These are phyloP conservation scores for Papilio polytes DNA, from an alignment of 1,140 invertebrate genomes.

Conservation along the genomic window DNA sequence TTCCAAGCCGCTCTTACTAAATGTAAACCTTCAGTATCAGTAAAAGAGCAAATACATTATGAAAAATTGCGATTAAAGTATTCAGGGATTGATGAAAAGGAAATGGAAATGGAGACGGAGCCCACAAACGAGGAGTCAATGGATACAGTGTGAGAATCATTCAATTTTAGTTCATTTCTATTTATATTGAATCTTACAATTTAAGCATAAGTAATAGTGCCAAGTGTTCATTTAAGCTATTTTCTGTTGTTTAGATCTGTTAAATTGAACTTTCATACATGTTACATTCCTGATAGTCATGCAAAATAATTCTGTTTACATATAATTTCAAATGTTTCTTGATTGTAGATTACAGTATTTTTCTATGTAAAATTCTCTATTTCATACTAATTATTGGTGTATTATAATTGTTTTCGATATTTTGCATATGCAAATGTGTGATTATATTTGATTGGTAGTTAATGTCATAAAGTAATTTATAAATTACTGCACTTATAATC, in stretches of 20 bases:
- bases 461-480: conserved; percentile 52
- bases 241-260: conserved; percentile 32
- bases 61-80: conserved; percentile 85
- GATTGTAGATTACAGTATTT: background rate
- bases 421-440: conserved; percentile 41
- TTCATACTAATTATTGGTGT: conserved; percentile 21
- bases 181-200: conserved; percentile 47
- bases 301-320: background rate
- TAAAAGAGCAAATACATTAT: conserved; percentile 87
- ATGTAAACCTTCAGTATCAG: conserved; percentile 91
- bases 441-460: conserved; percentile 46
- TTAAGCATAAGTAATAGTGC: conserved; percentile 57
- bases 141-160: conserved; percentile 77
- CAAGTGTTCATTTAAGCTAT: conserved; percentile 47
- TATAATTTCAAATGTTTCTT: conserved; percentile 23
- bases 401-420: conserved; percentile 32
- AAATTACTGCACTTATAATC: conserved; percentile 48
- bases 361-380: conserved; percentile 1
- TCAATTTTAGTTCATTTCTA: conserved; percentile 50
- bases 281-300: conserved; percentile 14
- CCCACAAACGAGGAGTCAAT: conserved; percentile 77
- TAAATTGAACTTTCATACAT: background rate
- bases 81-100: conserved; percentile 77
- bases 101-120: conserved; percentile 83
- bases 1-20: conserved; percentile 87